Percentiles rank a stretch among this genome's conserved stretches.
Evolutionary conservation across 2,113 vertebrate genomes (phyloP).

Genomic region (Perca fluviatilis): DNA sequence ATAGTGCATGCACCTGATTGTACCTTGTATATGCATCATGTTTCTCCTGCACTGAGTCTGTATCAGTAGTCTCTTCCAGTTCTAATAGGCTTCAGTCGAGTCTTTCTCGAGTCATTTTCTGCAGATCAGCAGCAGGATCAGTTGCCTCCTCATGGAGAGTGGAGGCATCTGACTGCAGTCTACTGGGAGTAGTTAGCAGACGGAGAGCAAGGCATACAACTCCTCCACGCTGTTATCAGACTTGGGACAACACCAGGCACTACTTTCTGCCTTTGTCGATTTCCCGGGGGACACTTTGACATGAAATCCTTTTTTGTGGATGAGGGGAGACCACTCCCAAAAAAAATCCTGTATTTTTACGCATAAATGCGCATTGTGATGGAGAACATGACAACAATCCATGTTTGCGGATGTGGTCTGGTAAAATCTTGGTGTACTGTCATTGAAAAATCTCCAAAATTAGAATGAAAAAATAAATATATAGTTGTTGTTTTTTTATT

Average conservation of each 20-base stretch:
- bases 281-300: slow-evolving; percentile 66
- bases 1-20: not conserved
- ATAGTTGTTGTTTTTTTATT: not conserved
- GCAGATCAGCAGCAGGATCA: slow-evolving; percentile 57
- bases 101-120: slow-evolving; percentile 27
- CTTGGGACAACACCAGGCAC: slow-evolving; percentile 58
- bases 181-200: slow-evolving; percentile 69
- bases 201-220: slow-evolving; percentile 56
- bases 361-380: slow-evolving; percentile 55
- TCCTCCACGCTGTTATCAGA: slow-evolving; percentile 65
- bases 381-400: slow-evolving; percentile 36
- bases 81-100: slow-evolving; percentile 40
- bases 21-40: slow-evolving; percentile 15
- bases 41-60: slow-evolving; percentile 17
- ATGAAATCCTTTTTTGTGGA: slow-evolving; percentile 65
- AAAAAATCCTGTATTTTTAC: slow-evolving; percentile 49
- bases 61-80: slow-evolving; percentile 23
- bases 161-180: slow-evolving; percentile 58
- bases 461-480: not conserved
- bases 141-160: slow-evolving; percentile 48
- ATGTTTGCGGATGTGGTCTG: slow-evolving; percentile 22
- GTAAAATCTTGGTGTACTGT: slow-evolving; percentile 15
- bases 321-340: slow-evolving; percentile 55
- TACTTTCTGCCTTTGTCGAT: slow-evolving; percentile 64
- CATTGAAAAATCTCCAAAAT: not conserved